Base-by-base conservation (phyloP, 2,888 invertebrate species). In the Hecatera dysodea region DNA sequence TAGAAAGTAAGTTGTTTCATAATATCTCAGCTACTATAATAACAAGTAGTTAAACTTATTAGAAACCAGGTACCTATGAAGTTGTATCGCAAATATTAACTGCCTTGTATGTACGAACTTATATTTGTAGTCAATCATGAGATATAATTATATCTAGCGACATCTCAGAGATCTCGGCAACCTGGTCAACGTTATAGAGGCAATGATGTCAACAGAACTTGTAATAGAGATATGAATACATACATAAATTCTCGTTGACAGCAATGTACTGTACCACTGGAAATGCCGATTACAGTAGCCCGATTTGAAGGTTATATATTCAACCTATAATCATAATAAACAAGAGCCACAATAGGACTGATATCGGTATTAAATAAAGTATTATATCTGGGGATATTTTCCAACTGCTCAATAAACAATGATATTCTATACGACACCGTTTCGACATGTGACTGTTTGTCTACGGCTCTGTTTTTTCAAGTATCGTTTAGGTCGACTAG, bases 141-240 rank as follows among this genome's bases (percentile, higher is more conserved):
- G 19, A 59, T 57, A 24, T 65, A 64, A 68, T 69, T 71, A 79
- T 68, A 70, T 70, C 65, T 57, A 72, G 42, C 57, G 63, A 60
- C 59, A 59, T 66, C 69, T 70, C 65, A 57, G 64, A 39, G 39
- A 15, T 39, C 39, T 39, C 44, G 12, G 44, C 69, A 60, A 64
- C 53, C 50, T 64, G 65, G 56, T 62, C 64, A 60, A 64, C 64
- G 72, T 71, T 67, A 72, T 78, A 77, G 36, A 68, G 67, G 76
- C 63, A 77, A 82, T 89, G 87, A 89, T 88, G 84, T 88, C 89
- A 89, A 85, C 86, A 80, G 67, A 71, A 68, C 63, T 70, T 81
- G 72, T 78, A 66, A 67, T 64, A 67, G 29, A 72, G 72, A 78
- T 82, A 75, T 87, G 84, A 86, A 80, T 80, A 77, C 72, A 86